Evolutionary conservation across 2,888 invertebrate genomes (phyloP), one percentile per base, ranked within the genome.

Genomic region (Muschampia plurimacula): DNA sequence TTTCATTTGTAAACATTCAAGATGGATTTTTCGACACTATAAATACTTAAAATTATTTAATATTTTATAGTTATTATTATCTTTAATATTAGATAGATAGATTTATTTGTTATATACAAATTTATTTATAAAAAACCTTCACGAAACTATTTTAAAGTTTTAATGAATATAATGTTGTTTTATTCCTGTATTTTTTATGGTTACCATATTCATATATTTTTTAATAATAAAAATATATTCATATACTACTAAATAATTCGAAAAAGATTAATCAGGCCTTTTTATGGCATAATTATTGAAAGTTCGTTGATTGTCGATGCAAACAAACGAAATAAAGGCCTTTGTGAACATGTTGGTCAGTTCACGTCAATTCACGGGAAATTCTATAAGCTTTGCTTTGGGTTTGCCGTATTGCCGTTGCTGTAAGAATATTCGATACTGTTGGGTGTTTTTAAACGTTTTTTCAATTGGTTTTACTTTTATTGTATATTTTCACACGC

Each of bases 361-460:
- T 79, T 77, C 80, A 81, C 81, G 85, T 83, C 85, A 84, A 84
- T 86, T 85, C 80, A 84, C 82, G 82, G 81, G 85, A 82, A 85
- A 87, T 80, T 80, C 83, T 86, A 89, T 89, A 88, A 86, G 84
- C 39, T 57, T 57, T 57, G 57, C 84, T 84, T 87, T 72, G 66
- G 59, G 28, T n/a, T 12, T 79, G 72, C 65, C 59, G 70, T 65
- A 79, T 13, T 90, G 63, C 1, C 12, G 71, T 80, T 85, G 75
- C 1, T 74, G 82, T 74, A 1, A 7, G 1, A 7, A 73, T 0
- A 80, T 82, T 86, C 0, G 74, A 67, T 32, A 55, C 75, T 13
- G 10, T 72, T 36, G 36, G 8, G 1, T 63, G 6, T 39, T 68
- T 22, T 39, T 12, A 60, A 55, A n/a, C 7, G 32, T 32, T 32